Percentiles rank a stretch among this genome's conserved stretches.
Conservation (phyloP, 2,888 invertebrate genomes). For the Odontocolon sp. region DNA sequence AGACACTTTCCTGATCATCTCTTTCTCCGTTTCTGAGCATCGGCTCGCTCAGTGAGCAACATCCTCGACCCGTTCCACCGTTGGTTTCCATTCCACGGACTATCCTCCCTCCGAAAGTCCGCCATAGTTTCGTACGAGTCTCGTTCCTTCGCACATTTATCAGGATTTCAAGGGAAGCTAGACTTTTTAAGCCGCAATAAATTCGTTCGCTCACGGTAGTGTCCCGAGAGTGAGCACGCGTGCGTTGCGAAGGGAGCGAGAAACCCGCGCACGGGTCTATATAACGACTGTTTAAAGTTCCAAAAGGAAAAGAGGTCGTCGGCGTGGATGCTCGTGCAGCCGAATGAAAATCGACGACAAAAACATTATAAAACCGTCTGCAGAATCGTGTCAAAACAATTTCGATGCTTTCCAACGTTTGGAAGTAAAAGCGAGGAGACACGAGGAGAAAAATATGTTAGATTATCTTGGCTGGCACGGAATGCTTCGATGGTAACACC, state of each 20-base stretch:
- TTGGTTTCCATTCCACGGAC: slow-evolving; percentile 49
- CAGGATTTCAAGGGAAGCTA: slow-evolving; percentile 86
- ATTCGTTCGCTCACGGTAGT: slow-evolving; percentile 70
- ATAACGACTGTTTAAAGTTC: slow-evolving; percentile 75
- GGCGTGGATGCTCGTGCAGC: background rate
- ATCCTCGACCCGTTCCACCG: slow-evolving; percentile 35
- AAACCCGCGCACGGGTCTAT: slow-evolving; percentile 63
- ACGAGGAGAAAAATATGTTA: slow-evolving; percentile 34
- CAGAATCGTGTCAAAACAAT: slow-evolving; percentile 13
- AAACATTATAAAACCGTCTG: background rate
- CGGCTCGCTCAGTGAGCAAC: slow-evolving; percentile 18
- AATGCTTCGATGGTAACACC: slow-evolving; percentile 19
- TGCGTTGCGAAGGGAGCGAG: too few relatives aligned
- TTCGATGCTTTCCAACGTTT: slow-evolving; percentile 21
- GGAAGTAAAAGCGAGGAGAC: background rate
- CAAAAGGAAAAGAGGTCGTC: slow-evolving; percentile 57
- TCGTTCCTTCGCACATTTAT: slow-evolving; percentile 83
- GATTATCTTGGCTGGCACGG: slow-evolving; percentile 46
- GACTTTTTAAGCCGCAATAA: slow-evolving; percentile 82
- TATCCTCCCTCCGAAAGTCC: slow-evolving; percentile 40
- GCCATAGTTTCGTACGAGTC: slow-evolving; percentile 59
- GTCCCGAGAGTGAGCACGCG: slow-evolving; percentile 45
- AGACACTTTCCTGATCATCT: slow-evolving; percentile 66
- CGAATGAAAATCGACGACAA: background rate
- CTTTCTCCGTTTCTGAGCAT: slow-evolving; percentile 59